Evolutionary conservation across 1,140 invertebrate genomes (phyloP).

Genomic region (Hylaeus volcanicus): DNA sequence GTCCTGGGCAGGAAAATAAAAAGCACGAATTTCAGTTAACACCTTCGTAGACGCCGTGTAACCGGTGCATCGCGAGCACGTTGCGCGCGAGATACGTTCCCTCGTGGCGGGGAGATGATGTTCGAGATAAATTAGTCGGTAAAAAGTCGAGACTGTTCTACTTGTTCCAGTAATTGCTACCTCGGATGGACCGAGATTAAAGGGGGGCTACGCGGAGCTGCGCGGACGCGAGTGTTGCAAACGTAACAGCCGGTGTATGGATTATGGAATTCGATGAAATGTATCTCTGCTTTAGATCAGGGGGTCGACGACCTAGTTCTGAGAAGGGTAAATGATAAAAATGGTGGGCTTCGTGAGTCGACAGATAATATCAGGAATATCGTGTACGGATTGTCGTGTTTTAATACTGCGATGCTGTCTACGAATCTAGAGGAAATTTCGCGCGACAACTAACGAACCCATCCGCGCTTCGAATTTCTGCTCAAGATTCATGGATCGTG

Average conservation of each 20-base stretch:
- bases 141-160: conserved; percentile 54
- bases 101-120: conserved; percentile 45
- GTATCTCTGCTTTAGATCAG: neutral
- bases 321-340: too few relatives aligned
- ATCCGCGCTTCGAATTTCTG: too few relatives aligned
- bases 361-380: too few relatives aligned
- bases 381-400: too few relatives aligned
- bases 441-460: too few relatives aligned
- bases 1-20: conserved; percentile 32
- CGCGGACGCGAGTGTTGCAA: neutral
- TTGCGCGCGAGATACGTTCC: conserved; percentile 23
- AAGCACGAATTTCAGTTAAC: conserved; percentile 43
- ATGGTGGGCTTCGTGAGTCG: too few relatives aligned
- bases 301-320: too few relatives aligned
- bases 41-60: conserved; percentile 38
- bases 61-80: conserved; percentile 16
- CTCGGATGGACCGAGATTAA: conserved; percentile 46
- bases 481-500: too few relatives aligned
- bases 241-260: neutral
- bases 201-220: conserved; percentile 19
- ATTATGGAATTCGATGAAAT: conserved; percentile 18
- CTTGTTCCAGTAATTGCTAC: conserved; percentile 62
- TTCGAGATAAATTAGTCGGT: conserved; percentile 59
- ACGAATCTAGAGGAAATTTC: too few relatives aligned
- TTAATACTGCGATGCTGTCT: too few relatives aligned